Base-by-base conservation (phyloP, 1,140 invertebrate genomes). In the Drosophila hydei region DNA sequence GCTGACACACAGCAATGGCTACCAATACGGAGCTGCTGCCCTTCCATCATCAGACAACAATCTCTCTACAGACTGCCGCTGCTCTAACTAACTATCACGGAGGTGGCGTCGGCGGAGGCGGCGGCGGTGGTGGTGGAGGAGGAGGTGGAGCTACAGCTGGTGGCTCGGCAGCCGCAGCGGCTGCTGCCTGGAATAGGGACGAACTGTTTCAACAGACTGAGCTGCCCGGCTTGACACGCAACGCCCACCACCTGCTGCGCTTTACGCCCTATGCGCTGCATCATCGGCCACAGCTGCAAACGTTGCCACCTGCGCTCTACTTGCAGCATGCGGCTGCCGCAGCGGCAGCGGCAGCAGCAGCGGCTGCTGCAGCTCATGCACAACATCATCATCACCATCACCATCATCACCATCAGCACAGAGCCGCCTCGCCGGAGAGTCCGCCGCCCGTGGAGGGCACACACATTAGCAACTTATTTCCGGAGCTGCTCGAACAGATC, bases 401-500 rank as follows among this genome's bases (percentile, higher is more conserved):
- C 23, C 90, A 90, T 48, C 81, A 85, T 33, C 83, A 81, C 63
- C 75, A 77, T 40, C 85, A 88, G 67, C 90, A 89, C 93, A 75
- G 95, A 94, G 92, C 95, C 71, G 90, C 92, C 70, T 72, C 90
- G 74, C 81, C 81, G 58, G 80, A 84, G 36, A 89, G 87, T 60
- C 80, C 89, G 21, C 73, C 88, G 30, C 79, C 79, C 71, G 88
- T 89, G 27, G 93, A 94, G 40, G 94, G 94, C 67, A 96, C 96
- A 47, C 96, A 97, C 92, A 96, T 98, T 69, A 96, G 96, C 12
- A 94, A 95, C 83, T 93, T 98, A 12, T 98, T 98, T 92, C 97
- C 98, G 2, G 97, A 99, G 91, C 95, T 99, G 60, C 92, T 99
- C 25, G 96, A 97, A 18, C 94, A 98, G 70, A 98, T 99, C 83